A percentile compares a stretch with the other conserved stretches of the same genome.
These are phyloP conservation scores for Stratiolaelaps scimitus DNA, from an alignment of 1,140 invertebrate species.

Conservation along the genomic window DNA sequence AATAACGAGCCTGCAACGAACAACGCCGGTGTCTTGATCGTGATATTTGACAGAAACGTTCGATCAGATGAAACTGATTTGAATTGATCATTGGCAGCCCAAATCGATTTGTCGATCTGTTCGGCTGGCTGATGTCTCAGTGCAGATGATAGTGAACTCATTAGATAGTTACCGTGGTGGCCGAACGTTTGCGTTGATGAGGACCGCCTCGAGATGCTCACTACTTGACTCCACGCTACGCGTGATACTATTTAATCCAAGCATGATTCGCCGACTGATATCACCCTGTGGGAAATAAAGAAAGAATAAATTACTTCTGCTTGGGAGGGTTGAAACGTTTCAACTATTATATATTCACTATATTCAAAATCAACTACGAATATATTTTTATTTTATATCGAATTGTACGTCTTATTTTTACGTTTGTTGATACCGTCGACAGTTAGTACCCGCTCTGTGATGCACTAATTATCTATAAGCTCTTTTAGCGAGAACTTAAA, in stretches of 20 bases:
- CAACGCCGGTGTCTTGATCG: background rate
- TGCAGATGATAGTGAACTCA: too few relatives aligned
- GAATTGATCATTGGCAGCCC: background rate
- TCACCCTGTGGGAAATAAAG: background rate
- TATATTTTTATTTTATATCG: background rate
- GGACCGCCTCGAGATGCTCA: background rate
- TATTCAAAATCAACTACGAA: too few relatives aligned
- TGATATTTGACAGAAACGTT: background rate
- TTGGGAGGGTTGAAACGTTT: background rate
- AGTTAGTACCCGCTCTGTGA: too few relatives aligned
- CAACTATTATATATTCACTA: background rate
- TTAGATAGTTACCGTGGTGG: too few relatives aligned
- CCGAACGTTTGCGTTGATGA: background rate
- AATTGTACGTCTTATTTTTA: background rate
- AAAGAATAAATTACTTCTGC: background rate
- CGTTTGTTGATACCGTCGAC: too few relatives aligned
- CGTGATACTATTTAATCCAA: constrained; percentile 10
- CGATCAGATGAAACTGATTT: background rate
- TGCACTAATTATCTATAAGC: too few relatives aligned
- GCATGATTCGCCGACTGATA: background rate
- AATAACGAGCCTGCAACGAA: background rate
- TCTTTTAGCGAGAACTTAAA: too few relatives aligned
- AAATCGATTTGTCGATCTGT: background rate
- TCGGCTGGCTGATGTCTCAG: background rate
- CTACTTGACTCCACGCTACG: background rate